Percentiles rank a stretch among this genome's conserved stretches.
These are phyloP conservation scores for Podocnemis expansa DNA, from an alignment of 2,113 vertebrate genomes.

Conservation along the genomic window DNA sequence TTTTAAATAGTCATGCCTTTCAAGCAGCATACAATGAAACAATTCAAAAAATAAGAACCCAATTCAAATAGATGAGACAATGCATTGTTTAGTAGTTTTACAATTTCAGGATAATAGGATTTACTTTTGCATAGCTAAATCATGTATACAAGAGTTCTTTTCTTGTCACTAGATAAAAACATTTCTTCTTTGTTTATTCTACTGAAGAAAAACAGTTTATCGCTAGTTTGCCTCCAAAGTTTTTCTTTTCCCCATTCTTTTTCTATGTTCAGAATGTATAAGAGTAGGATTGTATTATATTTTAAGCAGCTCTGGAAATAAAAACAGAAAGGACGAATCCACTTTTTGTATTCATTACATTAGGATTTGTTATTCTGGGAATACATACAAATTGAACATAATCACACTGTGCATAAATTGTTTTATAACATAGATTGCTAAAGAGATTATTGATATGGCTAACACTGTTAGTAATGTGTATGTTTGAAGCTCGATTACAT, in stretches of 20 bases:
- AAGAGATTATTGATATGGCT: not conserved
- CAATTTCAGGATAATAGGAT: conserved; percentile 54
- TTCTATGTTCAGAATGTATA: not conserved
- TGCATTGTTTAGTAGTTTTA: conserved; percentile 38
- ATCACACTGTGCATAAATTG: not conserved
- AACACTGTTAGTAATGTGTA: not conserved
- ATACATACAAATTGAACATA: not conserved
- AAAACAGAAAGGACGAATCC: not conserved
- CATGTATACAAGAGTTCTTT: conserved; percentile 21
- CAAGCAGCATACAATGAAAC: conserved; percentile 6
- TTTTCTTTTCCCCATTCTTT: not conserved
- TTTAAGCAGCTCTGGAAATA: not conserved
- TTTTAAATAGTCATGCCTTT: conserved; percentile 45
- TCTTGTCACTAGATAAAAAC: not conserved
- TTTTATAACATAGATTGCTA: not conserved
- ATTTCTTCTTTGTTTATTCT: conserved; percentile 39
- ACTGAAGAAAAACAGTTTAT: conserved; percentile 30
- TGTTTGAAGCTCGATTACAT: no score
- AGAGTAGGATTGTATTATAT: conserved; percentile 19
- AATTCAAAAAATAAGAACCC: conserved; percentile 16
- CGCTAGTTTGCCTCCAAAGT: not conserved
- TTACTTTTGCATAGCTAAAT: conserved; percentile 46
- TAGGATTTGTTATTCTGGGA: not conserved
- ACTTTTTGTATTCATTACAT: not conserved
- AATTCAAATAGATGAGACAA: conserved; percentile 43